Conservation (phyloP, 2,888 invertebrate genomes). For the Ophion ventricosus region DNA sequence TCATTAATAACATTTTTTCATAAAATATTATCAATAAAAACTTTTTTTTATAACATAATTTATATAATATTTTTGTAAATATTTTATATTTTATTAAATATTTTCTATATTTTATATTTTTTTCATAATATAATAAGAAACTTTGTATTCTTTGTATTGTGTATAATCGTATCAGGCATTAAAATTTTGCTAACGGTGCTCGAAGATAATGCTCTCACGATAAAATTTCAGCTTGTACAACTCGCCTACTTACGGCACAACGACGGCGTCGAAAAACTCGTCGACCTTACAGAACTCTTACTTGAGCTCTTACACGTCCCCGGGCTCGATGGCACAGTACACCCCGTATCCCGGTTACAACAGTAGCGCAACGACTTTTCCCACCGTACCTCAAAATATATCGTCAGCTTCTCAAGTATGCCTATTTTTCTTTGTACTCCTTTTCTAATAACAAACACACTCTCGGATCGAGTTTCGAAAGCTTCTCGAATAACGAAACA, state of each 20-base stretch:
- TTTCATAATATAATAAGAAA: too few relatives aligned
- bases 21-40: too few relatives aligned
- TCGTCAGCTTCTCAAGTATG: constrained; percentile 80
- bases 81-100: too few relatives aligned
- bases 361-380: constrained; percentile 79
- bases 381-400: constrained; percentile 81
- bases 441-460: constrained; percentile 4
- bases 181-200: constrained; percentile 7
- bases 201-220: constrained; percentile 33
- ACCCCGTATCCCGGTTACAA: constrained; percentile 80
- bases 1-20: too few relatives aligned
- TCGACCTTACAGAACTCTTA: constrained; percentile 79
- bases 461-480: constrained; percentile 21
- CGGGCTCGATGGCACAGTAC: constrained; percentile 81
- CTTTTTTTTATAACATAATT: too few relatives aligned
- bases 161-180: too few relatives aligned
- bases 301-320: constrained; percentile 79
- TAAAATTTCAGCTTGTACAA: constrained; percentile 76
- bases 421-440: not conserved
- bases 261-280: constrained; percentile 78
- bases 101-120: too few relatives aligned
- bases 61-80: too few relatives aligned
- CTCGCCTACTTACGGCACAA: constrained; percentile 78
- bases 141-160: too few relatives aligned
- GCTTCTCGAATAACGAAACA: constrained; percentile 16